phyloP scores from a whole-genome alignment of 2,113 vertebrate species.

The Spea bombifrons region DNA sequence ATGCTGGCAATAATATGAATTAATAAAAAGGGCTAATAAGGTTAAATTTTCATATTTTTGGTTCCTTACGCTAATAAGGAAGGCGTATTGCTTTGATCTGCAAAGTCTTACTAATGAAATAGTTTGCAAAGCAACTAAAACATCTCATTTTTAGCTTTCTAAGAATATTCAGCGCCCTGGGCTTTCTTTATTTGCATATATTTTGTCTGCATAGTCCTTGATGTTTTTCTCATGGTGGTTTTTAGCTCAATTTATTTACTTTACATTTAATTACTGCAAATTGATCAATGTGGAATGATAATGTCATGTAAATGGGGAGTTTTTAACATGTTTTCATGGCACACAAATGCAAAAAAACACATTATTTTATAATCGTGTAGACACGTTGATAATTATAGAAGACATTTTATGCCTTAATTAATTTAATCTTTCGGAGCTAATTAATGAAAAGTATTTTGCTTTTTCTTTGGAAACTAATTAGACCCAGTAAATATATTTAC shows the following conservation, averaged over 20 bases:
- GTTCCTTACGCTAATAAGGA: too few species aligned
- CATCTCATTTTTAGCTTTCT: too few species aligned
- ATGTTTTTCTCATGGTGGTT: slow-evolving; percentile 24
- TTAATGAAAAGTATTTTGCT: slow-evolving; percentile 28
- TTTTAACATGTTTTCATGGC: slow-evolving; percentile 24
- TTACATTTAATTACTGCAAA: slow-evolving; percentile 41
- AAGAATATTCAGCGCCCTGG: not conserved
- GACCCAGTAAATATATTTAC: slow-evolving; percentile 21
- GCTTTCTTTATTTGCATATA: slow-evolving; percentile 37
- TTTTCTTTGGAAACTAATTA: slow-evolving; percentile 12
- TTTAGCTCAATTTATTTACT: slow-evolving; percentile 31
- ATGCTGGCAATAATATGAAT: too few species aligned
- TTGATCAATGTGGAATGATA: slow-evolving; percentile 37
- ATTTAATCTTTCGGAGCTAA: slow-evolving; percentile 20
- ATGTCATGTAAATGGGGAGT: slow-evolving; percentile 25
- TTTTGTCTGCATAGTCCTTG: slow-evolving; percentile 42
- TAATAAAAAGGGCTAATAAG: too few species aligned
- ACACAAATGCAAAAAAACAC: slow-evolving; percentile 15
- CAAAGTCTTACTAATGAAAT: too few species aligned
- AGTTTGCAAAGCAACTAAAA: too few species aligned
- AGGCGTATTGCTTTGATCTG: too few species aligned
- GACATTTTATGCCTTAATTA: slow-evolving; percentile 35
- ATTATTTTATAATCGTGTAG: slow-evolving; percentile 5
- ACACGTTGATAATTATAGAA: slow-evolving; percentile 22
- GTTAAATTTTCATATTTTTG: too few species aligned